Evolutionary conservation across 2,113 vertebrate genomes (phyloP).

Genomic region (Sphyrna mokarran): DNA sequence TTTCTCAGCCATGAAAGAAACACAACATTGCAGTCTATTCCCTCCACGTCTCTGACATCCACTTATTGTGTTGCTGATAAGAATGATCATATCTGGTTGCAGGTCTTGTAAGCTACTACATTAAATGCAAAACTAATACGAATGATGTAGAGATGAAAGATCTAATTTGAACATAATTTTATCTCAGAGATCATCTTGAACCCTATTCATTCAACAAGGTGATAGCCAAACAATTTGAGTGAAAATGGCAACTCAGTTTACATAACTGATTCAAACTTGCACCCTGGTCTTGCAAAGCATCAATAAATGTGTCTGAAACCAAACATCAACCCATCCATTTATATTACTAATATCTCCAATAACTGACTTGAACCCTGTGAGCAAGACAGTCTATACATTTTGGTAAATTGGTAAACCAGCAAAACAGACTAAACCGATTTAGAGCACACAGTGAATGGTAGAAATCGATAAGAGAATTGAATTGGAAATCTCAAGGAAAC

Average conservation of each 20-base stretch:
- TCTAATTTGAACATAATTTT: neutral
- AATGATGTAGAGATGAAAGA: neutral
- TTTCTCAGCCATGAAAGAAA: neutral
- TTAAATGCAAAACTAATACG: neutral
- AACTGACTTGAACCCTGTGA: neutral
- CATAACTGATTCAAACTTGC: neutral
- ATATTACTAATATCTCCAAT: neutral
- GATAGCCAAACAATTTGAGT: neutral
- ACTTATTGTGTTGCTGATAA: neutral
- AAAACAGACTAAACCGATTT: neutral
- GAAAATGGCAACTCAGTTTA: neutral
- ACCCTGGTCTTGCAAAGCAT: neutral
- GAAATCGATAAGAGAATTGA: constrained; percentile 4
- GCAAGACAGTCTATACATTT: neutral
- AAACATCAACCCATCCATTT: neutral
- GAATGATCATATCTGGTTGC: neutral
- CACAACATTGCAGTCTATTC: neutral
- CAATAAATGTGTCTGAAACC: neutral
- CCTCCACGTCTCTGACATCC: neutral
- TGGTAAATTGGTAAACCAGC: neutral
- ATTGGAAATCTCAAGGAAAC: neutral
- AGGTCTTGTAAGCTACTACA: neutral
- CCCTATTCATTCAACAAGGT: neutral
- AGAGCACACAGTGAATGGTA: neutral
- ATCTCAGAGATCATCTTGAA: neutral